Base-by-base conservation (phyloP, 2,113 vertebrate species). In the Chitala chitala region DNA sequence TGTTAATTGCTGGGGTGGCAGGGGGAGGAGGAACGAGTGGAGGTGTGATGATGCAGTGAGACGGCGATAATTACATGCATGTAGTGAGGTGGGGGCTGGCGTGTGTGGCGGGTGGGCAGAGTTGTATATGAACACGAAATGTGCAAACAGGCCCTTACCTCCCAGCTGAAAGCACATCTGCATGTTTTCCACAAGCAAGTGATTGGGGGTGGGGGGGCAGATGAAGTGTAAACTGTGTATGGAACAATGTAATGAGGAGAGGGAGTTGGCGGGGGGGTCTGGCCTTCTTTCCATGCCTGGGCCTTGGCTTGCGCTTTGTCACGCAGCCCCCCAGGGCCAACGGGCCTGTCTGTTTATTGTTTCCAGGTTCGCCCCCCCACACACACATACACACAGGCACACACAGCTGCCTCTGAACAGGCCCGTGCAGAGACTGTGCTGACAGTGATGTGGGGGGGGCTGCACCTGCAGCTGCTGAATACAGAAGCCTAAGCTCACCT, bases 401-500 rank as follows among this genome's bases (percentile, higher is more conserved):
- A 46, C 22, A 13, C 70, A 59, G 54, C 54, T 46, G 53, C 22
- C 8, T 15, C 3, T 1, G 46, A 44, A 59, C 54, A 72, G 26
- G 26, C 9, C 54, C 2, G 38, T 5, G 22, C 50, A 56, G n/a
- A 31, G 42, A 54, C 31, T 20, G 69, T 36, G 51, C 6, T 40
- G 51, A 22, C 4, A 58, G 9, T 4, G 55, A 4, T n/a, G 10
- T 2, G 4, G 20, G 2, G 26, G n/a, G 20, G 22, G 12, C 53
- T 42, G 20, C 40, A 59, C 66, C 54, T 71, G 44, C 66, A 22
- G 22, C 68, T 70, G 55, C 59, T 63, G 10, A 63, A 63, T 31
- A 33, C 29, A 24, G 26, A 59, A 24, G 9, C 33, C 22, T 31
- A 59, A 59, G 56, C 56, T 59, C 26, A n/a, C n/a, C n/a, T n/a